phyloP scores from a whole-genome alignment of 2,113 vertebrate genomes.

The Epinephelus moara region DNA sequence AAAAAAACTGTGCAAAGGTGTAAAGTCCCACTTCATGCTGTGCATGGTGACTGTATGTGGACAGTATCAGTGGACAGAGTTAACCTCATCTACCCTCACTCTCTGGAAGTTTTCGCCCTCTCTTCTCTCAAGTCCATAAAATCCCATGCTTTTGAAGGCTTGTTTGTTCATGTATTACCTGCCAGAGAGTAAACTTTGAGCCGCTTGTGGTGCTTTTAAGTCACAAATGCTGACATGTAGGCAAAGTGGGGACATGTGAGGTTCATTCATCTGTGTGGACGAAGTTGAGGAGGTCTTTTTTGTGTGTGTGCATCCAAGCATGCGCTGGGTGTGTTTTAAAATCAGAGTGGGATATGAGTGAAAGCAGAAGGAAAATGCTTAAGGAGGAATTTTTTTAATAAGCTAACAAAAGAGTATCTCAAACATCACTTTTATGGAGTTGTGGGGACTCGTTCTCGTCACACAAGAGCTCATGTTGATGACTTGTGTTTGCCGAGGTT shows the following conservation, averaged over 20 bases:
- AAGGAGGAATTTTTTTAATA: not conserved
- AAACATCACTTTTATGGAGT: not conserved
- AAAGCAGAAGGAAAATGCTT: not conserved
- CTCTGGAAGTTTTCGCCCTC: not conserved
- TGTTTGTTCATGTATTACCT: not conserved
- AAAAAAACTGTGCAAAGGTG: not conserved
- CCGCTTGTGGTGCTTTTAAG: not conserved
- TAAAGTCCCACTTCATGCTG: not conserved
- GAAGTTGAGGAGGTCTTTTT: not conserved
- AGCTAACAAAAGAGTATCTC: not conserved
- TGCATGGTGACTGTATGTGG: not conserved
- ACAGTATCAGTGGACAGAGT: not conserved
- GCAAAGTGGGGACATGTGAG: not conserved
- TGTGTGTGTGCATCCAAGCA: not conserved
- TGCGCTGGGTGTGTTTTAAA: not conserved
- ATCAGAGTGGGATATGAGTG: not conserved
- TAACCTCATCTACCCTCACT: not conserved
- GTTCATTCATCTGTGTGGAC: slow-evolving; percentile 6
- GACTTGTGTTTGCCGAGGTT: not conserved
- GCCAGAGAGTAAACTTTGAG: no score
- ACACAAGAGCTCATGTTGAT: not conserved
- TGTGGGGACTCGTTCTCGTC: not conserved
- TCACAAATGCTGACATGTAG: not conserved
- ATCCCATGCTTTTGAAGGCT: not conserved
- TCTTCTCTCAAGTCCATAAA: not conserved